Evolutionary conservation across 2,797 vertebrate genomes (phyloP), one percentile per base, ranked within the genome.

Genomic region (Danio tinwini): DNA sequence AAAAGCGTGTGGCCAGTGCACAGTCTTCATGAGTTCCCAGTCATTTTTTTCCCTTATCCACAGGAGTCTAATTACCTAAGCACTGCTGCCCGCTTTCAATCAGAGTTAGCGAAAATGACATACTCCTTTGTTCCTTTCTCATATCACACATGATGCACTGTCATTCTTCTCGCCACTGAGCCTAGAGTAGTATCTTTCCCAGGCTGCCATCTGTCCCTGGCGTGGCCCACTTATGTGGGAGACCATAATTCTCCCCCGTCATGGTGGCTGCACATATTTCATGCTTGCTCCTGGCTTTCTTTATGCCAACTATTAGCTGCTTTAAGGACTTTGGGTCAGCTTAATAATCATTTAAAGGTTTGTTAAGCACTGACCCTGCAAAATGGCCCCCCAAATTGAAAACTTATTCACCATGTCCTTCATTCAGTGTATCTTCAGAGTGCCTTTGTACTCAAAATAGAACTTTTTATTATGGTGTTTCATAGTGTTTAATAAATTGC

Each of bases 261-360:
- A 93, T 91, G 92, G 88, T 92, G 87, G 87, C 87, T 92, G 91
- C 91, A 93, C 93, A 92, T 92, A 89, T 93, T 93, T 93, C 91
- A 94, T 90, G 90, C 91, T 86, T 84, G 83, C 89, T 89, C 88
- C 84, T 76, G 72, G 91, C 89, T 89, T 90, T 89, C 90, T 89
- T 86, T 88, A 88, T 88, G 89, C 84, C 85, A 86, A 88, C 89
- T 86, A 90, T 92, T 91, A 92, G 88, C 84, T 80, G 87, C 83
- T 69, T 82, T 85, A 85, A 85, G 78, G 78, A 86, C 77, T 81
- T 80, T 75, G 81, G 74, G 82, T 85, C 65, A 83, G 81, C 74
- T 78, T 87, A 84, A 77, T 85, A 85, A 91, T 92, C 90, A 90
- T 89, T 91, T 87, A 83, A 86, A 88, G 87, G 90, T 86, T 87